Percentiles rank a stretch among this genome's conserved stretches.
Conservation (phyloP, 1,140 invertebrate species). For the Zaprionus taronus region DNA sequence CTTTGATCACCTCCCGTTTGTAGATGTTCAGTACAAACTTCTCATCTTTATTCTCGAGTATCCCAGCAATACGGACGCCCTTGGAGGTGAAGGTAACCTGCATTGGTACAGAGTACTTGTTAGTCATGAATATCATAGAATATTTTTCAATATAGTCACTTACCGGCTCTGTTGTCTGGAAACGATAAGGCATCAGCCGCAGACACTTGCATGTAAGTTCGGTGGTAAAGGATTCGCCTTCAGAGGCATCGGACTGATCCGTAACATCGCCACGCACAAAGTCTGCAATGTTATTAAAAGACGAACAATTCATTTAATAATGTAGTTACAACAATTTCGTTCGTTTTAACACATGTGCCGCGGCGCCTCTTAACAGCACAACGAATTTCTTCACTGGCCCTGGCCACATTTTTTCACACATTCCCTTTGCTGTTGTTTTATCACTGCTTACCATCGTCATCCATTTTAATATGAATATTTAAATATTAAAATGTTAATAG, state of each 20-base stretch:
- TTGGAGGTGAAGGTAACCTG: constrained; percentile 87
- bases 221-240: constrained; percentile 76
- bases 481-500: constrained; percentile 1
- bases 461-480: constrained; percentile 19
- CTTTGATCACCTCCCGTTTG: constrained; percentile 88
- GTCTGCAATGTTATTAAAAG: constrained; percentile 48
- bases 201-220: constrained; percentile 89
- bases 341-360: constrained; percentile 23
- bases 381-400: neutral
- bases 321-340: neutral
- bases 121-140: neutral
- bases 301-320: neutral
- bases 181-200: constrained; percentile 92
- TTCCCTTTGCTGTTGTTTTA: neutral
- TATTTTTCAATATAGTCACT: neutral
- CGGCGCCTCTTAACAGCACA: neutral
- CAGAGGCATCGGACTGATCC: constrained; percentile 63
- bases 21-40: constrained; percentile 86
- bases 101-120: constrained; percentile 5
- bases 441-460: constrained; percentile 21
- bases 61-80: constrained; percentile 88
- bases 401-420: neutral
- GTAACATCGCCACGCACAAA: constrained; percentile 69
- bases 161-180: constrained; percentile 88
- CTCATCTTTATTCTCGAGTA: constrained; percentile 86